Evolutionary conservation across 37 sponge, comb jelly and placozoan genomes (phyloP).

Genomic region (Cliona cf. orientalis): DNA sequence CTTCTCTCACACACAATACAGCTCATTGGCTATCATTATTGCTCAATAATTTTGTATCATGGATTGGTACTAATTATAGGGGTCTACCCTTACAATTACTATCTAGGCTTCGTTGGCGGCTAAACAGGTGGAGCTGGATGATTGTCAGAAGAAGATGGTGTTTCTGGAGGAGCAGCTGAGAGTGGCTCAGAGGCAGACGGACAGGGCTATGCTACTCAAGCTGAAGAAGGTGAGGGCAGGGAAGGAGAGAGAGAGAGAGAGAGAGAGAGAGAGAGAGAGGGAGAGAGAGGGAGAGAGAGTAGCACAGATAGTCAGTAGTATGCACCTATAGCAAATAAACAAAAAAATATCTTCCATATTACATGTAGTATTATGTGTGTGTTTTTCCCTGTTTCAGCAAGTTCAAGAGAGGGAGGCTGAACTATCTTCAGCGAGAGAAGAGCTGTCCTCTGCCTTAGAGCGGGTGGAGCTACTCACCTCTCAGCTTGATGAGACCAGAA

Average conservation of each 20-base stretch:
- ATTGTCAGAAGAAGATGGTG: conserved; percentile 14
- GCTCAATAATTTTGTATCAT: neutral
- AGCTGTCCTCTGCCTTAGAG: conserved; percentile 37
- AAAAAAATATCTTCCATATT: too few relatives aligned
- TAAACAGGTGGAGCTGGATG: conserved; percentile 36
- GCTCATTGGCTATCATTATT: neutral
- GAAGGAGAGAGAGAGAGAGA: neutral
- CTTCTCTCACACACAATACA: neutral
- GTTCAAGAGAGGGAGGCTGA: conserved; percentile 43
- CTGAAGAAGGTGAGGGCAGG: conserved; percentile 47
- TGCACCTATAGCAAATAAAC: too few relatives aligned
- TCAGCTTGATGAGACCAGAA: conserved; percentile 34
- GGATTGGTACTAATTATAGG: neutral
- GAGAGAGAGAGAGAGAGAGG: too few relatives aligned
- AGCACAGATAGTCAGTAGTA: too few relatives aligned
- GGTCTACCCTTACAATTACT: too few relatives aligned
- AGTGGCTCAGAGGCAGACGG: conserved; percentile 11
- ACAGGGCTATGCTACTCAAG: conserved; percentile 33
- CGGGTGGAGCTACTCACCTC: conserved; percentile 32
- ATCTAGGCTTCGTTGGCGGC: conserved; percentile 15
- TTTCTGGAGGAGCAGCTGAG: conserved; percentile 46
- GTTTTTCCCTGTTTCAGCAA: conserved; percentile 15
- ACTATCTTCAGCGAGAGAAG: conserved; percentile 20
- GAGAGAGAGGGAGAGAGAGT: too few relatives aligned
- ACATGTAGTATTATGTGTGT: neutral